Evolutionary conservation across 2,888 invertebrate species (phyloP), one percentile per base, ranked within the genome.

Genomic region (Microchrysa polita): DNA sequence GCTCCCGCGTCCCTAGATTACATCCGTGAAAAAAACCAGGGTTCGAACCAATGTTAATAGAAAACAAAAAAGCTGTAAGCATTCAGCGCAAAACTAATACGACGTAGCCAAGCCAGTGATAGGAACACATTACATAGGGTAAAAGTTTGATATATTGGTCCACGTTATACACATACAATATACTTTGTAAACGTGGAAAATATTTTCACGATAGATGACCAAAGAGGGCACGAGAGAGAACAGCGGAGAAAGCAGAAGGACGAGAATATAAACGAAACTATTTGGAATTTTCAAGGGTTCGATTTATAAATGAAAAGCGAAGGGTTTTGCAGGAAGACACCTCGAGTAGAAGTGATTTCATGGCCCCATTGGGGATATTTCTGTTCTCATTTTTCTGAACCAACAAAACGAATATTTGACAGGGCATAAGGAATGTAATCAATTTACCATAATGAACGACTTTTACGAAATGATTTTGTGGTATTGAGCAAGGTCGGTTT

Each of bases 91-190:
- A n/a, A n/a, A n/a, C n/a, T n/a, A n/a, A n/a, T n/a, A n/a, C n/a
- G n/a, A 34, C 27, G 27, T 5, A 34, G 27, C 27, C 27, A 34
- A 2, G 2, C 27, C 27, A 34, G 27, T 34, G 27, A 34, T 34
- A 34, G 27, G 7, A 34, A 34, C 27, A 48, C 12, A 48, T 48
- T 48, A 48, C 48, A n/a, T n/a, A 48, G 48, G 4, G 48, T 48
- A 48, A 48, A 48, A 48, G 5, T 48, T 48, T 48, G 48, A 48
- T 48, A 48, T 48, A 48, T 48, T 48, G 48, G 5, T 48, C 16
- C 16, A 48, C 48, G 48, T 48, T 48, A 48, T n/a, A 48, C 48
- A n/a, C 48, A n/a, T n/a, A n/a, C n/a, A n/a, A n/a, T n/a, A n/a
- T n/a, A 34, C 27, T 34, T 34, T 34, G 27, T n/a, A n/a, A n/a